Percentiles rank a stretch among this genome's conserved stretches.
These are phyloP conservation scores for Desmophyllum pertusum DNA, from an alignment of 92 coral and sea anemone genomes.

Conservation along the genomic window DNA sequence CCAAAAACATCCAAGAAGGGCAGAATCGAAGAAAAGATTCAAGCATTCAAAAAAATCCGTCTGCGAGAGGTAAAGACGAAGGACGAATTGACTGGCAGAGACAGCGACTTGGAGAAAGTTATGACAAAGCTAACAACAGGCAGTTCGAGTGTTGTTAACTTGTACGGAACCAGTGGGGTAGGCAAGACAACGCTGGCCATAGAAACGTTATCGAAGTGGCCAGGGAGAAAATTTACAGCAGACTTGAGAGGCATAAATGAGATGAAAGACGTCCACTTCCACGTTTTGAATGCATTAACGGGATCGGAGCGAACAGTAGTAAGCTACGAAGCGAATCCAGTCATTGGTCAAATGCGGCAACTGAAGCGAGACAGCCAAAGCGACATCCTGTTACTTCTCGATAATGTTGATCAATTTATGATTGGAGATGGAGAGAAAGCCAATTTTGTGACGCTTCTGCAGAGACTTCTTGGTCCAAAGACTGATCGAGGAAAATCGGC, in stretches of 20 bases:
- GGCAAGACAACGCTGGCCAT: constrained; percentile 72
- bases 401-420: constrained; percentile 27
- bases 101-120: constrained; percentile 28
- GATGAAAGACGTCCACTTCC: constrained; percentile 29
- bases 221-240: constrained; percentile 17
- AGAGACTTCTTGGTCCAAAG: constrained; percentile 10
- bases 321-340: constrained; percentile 30
- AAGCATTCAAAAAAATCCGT: constrained; percentile 4
- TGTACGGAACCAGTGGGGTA: constrained; percentile 65
- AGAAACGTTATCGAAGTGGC: constrained; percentile 15
- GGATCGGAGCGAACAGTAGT: not conserved
- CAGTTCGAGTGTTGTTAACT: constrained; percentile 35
- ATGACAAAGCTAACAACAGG: constrained; percentile 1
- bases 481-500: constrained; percentile 9
- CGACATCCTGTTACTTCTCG: constrained; percentile 25
- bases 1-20: constrained; percentile 16
- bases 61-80: not conserved
- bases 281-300: constrained; percentile 37
- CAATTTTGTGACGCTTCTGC: not conserved
- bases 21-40: constrained; percentile 7
- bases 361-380: not conserved
- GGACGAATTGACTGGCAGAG: constrained; percentile 27
- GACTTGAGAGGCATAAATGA: constrained; percentile 46
- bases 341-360: constrained; percentile 19
- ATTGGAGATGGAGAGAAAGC: not conserved